These are phyloP conservation scores for Toxotes lorentzi DNA, from an alignment of 2,797 vertebrate genomes.

Conservation along the genomic window DNA sequence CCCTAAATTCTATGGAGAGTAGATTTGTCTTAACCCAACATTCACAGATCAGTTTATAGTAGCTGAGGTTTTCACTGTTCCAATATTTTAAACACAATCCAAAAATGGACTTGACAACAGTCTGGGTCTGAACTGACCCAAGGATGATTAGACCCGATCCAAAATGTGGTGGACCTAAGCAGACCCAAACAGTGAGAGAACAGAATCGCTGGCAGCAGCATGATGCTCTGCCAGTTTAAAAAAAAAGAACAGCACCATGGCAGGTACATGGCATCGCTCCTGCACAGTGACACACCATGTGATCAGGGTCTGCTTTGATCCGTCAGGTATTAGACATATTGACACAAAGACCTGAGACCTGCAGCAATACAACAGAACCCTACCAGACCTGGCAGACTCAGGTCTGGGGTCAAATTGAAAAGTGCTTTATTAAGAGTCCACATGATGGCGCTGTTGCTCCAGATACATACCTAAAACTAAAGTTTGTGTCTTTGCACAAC, in stretches of 20 bases:
- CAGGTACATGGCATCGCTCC: not conserved
- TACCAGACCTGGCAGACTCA: constrained; percentile 1
- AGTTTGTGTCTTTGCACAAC: too few species aligned
- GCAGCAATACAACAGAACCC: not conserved
- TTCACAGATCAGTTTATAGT: not conserved
- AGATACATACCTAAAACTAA: too few species aligned
- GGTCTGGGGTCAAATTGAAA: not conserved
- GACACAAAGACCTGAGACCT: not conserved
- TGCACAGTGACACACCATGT: not conserved
- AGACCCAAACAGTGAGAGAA: not conserved
- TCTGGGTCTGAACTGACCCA: not conserved
- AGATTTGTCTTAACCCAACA: not conserved
- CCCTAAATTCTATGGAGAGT: not conserved
- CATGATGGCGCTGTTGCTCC: too few species aligned
- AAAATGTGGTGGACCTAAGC: not conserved
- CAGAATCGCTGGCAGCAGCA: not conserved
- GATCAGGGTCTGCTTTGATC: not conserved
- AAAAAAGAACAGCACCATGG: not conserved
- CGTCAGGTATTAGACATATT: not conserved
- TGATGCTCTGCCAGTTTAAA: not conserved
- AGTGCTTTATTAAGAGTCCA: too few species aligned
- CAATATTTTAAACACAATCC: not conserved
- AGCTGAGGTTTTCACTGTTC: not conserved
- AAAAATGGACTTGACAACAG: not conserved
- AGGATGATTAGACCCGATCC: not conserved